These are phyloP conservation scores for Notothenia coriiceps DNA, from an alignment of 2,113 vertebrate genomes.

Conservation along the genomic window DNA sequence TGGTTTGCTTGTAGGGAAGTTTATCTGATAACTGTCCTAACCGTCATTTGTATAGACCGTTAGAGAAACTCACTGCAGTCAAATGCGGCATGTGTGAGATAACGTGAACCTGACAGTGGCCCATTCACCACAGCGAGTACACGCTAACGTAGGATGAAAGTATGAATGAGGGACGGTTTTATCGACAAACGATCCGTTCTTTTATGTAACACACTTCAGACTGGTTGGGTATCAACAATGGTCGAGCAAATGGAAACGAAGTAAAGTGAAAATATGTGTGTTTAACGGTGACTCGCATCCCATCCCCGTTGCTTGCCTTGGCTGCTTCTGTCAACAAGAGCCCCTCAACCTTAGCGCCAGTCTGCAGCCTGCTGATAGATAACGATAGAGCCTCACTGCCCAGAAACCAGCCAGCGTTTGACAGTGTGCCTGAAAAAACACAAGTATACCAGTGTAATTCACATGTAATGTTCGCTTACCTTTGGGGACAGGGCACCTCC, in stretches of 20 bases:
- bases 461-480: slow-evolving; percentile 56
- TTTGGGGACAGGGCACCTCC: slow-evolving; percentile 29
- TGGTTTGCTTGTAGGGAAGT: no score
- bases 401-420: slow-evolving; percentile 27
- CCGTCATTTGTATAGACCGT: slow-evolving; percentile 28
- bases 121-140: slow-evolving; percentile 40
- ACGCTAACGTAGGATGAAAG: slow-evolving; percentile 22
- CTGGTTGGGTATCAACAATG: not conserved
- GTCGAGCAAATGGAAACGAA: not conserved
- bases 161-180: not conserved
- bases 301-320: slow-evolving; percentile 66
- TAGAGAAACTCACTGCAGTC: slow-evolving; percentile 46
- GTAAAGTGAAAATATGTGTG: slow-evolving; percentile 29
- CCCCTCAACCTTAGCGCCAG: slow-evolving; percentile 48
- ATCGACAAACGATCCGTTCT: not conserved
- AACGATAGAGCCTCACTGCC: slow-evolving; percentile 17
- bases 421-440: not conserved
- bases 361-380: slow-evolving; percentile 27
- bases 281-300: slow-evolving; percentile 55
- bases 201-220: not conserved
- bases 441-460: not conserved
- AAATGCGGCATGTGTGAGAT: slow-evolving; percentile 54
- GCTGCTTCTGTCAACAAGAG: slow-evolving; percentile 80
- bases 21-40: not conserved
- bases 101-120: slow-evolving; percentile 30